Conservation (phyloP, 2,113 vertebrate species). For the Burhinus bistriatus region DNA sequence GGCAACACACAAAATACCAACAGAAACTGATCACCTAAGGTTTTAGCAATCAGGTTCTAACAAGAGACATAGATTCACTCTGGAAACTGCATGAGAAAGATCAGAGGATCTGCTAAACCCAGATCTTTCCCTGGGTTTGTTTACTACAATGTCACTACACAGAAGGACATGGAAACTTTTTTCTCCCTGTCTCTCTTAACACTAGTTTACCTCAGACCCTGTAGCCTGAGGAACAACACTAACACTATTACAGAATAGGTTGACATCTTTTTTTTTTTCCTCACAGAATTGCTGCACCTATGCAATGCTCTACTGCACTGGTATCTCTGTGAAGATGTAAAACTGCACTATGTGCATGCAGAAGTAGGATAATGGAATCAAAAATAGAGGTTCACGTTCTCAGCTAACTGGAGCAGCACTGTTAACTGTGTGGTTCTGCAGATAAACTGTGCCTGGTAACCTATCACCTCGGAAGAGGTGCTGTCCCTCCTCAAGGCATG, state of each 20-base stretch:
- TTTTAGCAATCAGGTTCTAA: background rate
- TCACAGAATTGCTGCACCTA: background rate
- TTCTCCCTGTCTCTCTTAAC: background rate
- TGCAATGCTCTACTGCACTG: background rate
- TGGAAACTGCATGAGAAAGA: background rate
- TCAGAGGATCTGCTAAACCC: background rate
- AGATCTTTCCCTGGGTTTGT: too few species aligned
- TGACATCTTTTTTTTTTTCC: too few species aligned
- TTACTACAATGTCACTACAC: background rate
- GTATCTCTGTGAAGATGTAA: accelerated
- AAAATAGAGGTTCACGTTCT: accelerated
- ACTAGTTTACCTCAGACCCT: background rate
- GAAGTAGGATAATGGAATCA: background rate
- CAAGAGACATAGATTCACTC: background rate
- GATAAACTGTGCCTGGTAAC: background rate
- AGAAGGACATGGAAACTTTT: background rate
- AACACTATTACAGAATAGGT: background rate
- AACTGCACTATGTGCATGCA: accelerated
- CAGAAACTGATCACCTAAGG: background rate
- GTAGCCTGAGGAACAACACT: background rate
- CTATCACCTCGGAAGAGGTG: accelerated
- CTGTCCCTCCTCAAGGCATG: accelerated
- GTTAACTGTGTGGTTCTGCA: background rate
- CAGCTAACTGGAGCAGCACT: background rate
- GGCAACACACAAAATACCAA: background rate